Evolutionary conservation across 2,888 invertebrate genomes (phyloP), one percentile per base, ranked within the genome.

Genomic region (Drosophila nr. medialis): DNA sequence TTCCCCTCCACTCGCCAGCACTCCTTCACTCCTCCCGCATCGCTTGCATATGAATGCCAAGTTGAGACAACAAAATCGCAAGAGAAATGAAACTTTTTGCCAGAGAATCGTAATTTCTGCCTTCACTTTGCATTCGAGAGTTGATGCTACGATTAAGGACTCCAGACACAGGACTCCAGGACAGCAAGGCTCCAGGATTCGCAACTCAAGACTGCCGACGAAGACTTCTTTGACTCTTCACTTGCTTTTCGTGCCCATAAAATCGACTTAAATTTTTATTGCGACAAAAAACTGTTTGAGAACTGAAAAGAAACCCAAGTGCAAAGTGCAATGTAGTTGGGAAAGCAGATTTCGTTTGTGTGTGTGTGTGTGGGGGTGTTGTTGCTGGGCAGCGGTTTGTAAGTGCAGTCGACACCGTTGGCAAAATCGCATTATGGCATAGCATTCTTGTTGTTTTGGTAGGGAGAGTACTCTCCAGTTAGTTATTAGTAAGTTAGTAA

Each of bases 201-300:
- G 40, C 64, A 50, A 59, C 66, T 77, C 42, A 64, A 72, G 71
- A 62, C 76, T 51, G 55, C 34, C 60, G 67, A 40, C 45, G 29
- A 13, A 48, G 61, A 62, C 72, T 72, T 63, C 77, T 68, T 63
- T 29, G 59, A 62, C 60, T 58, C 58, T 78, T 54, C 40, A 80
- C 77, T 79, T 63, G 69, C 76, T 78, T 78, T 78, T 73, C 76
- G 74, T 82, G 80, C 74, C 79, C 87, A 86, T 86, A 86, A 86
- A 87, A 86, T 86, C 87, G 87, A 86, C 85, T 85, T 84, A 81
- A 85, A 85, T 85, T 86, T 86, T 87, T 85, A 87, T 86, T 85
- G 81, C 83, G 71, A 82, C 77, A 82, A 87, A 86, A 80, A 87
- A 86, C 71, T 75, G 78, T 74, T 79, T 70, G 70, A 72, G 77